Conservation (phyloP, 2,113 vertebrate species). For the Dipodomys spectabilis region DNA sequence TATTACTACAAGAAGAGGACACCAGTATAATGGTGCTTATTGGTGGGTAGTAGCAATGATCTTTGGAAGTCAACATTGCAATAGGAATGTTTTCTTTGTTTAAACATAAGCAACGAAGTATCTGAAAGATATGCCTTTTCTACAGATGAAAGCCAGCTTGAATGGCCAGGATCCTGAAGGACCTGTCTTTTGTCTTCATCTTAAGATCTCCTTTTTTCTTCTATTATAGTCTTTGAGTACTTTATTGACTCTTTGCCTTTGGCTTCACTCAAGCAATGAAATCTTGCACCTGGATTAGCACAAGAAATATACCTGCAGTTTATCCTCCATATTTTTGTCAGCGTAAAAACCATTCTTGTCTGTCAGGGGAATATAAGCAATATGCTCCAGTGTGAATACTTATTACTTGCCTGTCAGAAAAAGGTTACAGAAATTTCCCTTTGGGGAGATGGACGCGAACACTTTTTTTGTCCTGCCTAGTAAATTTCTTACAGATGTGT, state of each 20-base stretch:
- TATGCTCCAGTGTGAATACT: constrained; percentile 80
- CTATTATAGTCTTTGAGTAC: constrained; percentile 59
- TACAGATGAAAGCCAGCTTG: constrained; percentile 8
- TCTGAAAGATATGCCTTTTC: constrained; percentile 32
- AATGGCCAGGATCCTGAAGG: constrained; percentile 3
- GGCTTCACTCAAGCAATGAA: constrained; percentile 65
- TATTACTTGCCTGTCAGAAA: constrained; percentile 81
- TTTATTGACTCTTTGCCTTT: constrained; percentile 62
- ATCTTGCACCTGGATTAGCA: constrained; percentile 68
- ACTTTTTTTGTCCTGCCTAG: constrained; percentile 69
- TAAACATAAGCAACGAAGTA: constrained; percentile 24
- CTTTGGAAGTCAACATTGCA: neutral
- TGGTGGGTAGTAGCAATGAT: neutral
- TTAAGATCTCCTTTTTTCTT: constrained; percentile 57
- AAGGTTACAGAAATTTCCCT: constrained; percentile 82
- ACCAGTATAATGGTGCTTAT: neutral
- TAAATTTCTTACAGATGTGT: constrained; percentile 80
- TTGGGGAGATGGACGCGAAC: constrained; percentile 77
- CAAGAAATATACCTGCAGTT: constrained; percentile 74
- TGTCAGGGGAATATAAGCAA: constrained; percentile 79
- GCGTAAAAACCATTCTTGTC: constrained; percentile 66
- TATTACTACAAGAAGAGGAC: neutral
- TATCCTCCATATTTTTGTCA: constrained; percentile 39
- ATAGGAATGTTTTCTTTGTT: neutral
- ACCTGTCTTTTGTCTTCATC: constrained; percentile 58